phyloP scores from a whole-genome alignment of 2,888 invertebrate genomes.

The Caenorhabditis sinica region DNA sequence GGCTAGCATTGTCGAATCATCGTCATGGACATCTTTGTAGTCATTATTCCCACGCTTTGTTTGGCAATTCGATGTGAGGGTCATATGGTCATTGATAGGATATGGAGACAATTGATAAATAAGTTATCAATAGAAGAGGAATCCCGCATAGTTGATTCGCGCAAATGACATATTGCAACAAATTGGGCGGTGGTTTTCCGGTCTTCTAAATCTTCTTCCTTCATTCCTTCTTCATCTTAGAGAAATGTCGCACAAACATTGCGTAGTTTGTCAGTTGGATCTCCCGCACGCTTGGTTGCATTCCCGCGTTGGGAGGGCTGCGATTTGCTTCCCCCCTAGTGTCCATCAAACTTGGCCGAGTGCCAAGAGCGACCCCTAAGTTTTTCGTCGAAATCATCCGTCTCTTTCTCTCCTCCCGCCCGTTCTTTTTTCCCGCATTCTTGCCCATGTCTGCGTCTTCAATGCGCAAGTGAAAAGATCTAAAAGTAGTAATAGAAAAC shows the following conservation, averaged over 20 bases:
- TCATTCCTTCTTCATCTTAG: slow-evolving; percentile 23
- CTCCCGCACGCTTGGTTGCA: slow-evolving; percentile 63
- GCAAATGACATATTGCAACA: slow-evolving; percentile 49
- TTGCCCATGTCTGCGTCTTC: slow-evolving; percentile 50
- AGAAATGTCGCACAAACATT: slow-evolving; percentile 54
- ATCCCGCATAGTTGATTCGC: slow-evolving; percentile 45
- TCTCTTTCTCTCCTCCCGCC: slow-evolving; percentile 14
- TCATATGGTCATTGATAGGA: slow-evolving; percentile 45
- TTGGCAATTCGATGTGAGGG: slow-evolving; percentile 34
- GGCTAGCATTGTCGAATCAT: slow-evolving; percentile 46
- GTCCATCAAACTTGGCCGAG: slow-evolving; percentile 62
- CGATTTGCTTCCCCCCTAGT: slow-evolving; percentile 47
- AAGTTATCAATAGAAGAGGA: slow-evolving; percentile 34
- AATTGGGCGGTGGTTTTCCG: slow-evolving; percentile 31
- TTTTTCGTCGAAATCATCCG: slow-evolving; percentile 49
- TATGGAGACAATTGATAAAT: slow-evolving; percentile 2
- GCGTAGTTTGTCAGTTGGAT: slow-evolving; percentile 41
- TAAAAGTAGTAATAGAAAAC: slow-evolving; percentile 26
- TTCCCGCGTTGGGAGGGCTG: slow-evolving; percentile 62
- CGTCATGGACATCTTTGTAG: slow-evolving; percentile 17
- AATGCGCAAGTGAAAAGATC: slow-evolving; percentile 9
- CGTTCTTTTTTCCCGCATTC: slow-evolving; percentile 52
- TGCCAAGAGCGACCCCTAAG: slow-evolving; percentile 59
- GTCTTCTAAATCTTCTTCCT: slow-evolving; percentile 22
- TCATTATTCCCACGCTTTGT: slow-evolving; percentile 13